A percentile compares a stretch with the other conserved stretches of the same genome.
These are phyloP conservation scores for Saccostrea echinata DNA, from an alignment of 1,140 invertebrate species.

Conservation along the genomic window DNA sequence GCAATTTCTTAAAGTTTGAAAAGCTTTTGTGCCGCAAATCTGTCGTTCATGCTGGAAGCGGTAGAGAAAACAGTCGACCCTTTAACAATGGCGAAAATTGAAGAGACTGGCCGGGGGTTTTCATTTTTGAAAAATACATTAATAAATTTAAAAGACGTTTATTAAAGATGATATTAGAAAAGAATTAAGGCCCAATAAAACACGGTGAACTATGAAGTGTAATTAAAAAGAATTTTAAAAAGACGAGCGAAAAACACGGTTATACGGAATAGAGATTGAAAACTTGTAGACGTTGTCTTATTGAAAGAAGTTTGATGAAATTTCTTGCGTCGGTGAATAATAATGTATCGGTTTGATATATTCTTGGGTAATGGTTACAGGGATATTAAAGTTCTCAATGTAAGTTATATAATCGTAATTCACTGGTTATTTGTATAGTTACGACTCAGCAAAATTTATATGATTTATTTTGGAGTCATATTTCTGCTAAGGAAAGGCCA, in stretches of 20 bases:
- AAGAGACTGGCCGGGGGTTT: not conserved
- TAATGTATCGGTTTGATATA: constrained; percentile 7
- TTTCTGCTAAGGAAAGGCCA: too few relatives aligned
- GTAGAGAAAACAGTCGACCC: not conserved
- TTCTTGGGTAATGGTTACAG: constrained; percentile 1
- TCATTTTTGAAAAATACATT: constrained; percentile 16
- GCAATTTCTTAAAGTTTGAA: constrained; percentile 20
- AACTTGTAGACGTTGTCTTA: not conserved
- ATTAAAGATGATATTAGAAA: constrained; percentile 25
- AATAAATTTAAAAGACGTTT: constrained; percentile 18
- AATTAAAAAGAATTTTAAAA: constrained; percentile 20
- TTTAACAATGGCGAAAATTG: not conserved
- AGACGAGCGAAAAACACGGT: not conserved
- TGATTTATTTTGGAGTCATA: too few relatives aligned
- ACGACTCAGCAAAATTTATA: too few relatives aligned
- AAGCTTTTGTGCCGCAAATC: not conserved
- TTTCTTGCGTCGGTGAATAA: not conserved
- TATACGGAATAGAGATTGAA: not conserved
- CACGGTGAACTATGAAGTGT: not conserved
- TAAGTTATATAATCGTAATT: not conserved
- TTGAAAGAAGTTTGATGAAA: not conserved
- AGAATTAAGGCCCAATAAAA: constrained; percentile 12
- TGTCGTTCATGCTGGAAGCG: not conserved
- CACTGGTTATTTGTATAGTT: too few relatives aligned
- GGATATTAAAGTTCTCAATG: constrained; percentile 5